These are phyloP conservation scores for Agonopterix heracliana DNA, from an alignment of 2,888 invertebrate genomes.

Conservation along the genomic window DNA sequence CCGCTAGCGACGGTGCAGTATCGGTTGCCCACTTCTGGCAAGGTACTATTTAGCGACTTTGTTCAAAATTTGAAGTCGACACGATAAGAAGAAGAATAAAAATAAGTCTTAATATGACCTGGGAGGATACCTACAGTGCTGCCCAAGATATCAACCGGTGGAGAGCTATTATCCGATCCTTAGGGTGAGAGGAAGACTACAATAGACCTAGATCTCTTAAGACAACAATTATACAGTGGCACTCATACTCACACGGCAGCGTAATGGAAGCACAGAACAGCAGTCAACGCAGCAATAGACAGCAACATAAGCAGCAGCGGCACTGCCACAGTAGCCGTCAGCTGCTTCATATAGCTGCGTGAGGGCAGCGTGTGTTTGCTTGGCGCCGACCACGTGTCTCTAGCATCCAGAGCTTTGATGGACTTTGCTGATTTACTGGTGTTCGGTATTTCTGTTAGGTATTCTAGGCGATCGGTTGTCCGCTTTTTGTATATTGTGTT, in stretches of 20 bases:
- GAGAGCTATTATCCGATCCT: no score
- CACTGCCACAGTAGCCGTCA: constrained; percentile 81
- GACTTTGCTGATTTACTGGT: constrained; percentile 28
- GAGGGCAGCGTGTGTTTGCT: constrained; percentile 77
- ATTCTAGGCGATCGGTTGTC: constrained; percentile 49
- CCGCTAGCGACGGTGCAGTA: no score
- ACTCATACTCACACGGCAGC: not conserved
- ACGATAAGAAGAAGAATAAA: no score
- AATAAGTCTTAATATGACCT: no score
- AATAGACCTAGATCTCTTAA: no score
- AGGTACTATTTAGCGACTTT: no score
- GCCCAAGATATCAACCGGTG: no score
- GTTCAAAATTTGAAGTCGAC: no score
- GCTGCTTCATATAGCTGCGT: constrained; percentile 81
- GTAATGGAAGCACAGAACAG: constrained; percentile 85
- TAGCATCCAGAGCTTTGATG: constrained; percentile 26
- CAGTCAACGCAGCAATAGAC: constrained; percentile 80
- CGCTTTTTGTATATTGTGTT: constrained; percentile 58
- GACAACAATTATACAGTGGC: no score
- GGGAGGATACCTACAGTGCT: no score
- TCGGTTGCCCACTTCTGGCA: no score
- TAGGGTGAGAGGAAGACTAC: no score
- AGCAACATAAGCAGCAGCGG: constrained; percentile 81
- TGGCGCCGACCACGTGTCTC: constrained; percentile 77
- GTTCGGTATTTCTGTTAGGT: constrained; percentile 42